Percentiles rank a stretch among this genome's conserved stretches.
These are phyloP conservation scores for Epinotia brunnichana DNA, from an alignment of 2,888 invertebrate species.

Conservation along the genomic window DNA sequence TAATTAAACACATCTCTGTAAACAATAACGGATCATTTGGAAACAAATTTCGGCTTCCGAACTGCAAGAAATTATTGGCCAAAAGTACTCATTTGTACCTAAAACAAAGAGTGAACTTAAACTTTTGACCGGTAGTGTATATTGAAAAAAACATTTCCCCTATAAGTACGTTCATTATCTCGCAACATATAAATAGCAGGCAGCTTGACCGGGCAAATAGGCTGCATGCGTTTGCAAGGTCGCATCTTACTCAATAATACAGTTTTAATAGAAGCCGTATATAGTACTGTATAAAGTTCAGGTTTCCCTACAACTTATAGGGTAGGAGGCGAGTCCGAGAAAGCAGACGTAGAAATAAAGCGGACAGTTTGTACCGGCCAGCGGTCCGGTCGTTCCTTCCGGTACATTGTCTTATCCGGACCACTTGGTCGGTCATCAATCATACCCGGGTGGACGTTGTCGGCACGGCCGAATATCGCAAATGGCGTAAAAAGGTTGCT, in stretches of 20 bases:
- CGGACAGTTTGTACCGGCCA: slow-evolving; percentile 52
- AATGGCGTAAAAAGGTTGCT: slow-evolving; percentile 31
- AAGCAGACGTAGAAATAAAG: slow-evolving; percentile 23
- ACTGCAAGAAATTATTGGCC: too few species aligned
- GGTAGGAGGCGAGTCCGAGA: slow-evolving; percentile 14
- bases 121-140: too few species aligned
- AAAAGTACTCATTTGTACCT: too few species aligned
- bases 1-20: too few species aligned
- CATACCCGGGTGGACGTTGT: slow-evolving; percentile 51
- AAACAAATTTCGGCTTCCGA: too few species aligned
- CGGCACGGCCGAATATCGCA: slow-evolving; percentile 47
- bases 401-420: slow-evolving; percentile 72
- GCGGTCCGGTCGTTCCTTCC: slow-evolving; percentile 46
- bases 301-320: not conserved
- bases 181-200: slow-evolving; percentile 49
- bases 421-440: slow-evolving; percentile 61
- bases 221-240: not conserved
- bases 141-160: slow-evolving; percentile 41
- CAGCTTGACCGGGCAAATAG: slow-evolving; percentile 36
- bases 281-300: not conserved
- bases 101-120: too few species aligned
- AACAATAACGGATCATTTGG: too few species aligned
- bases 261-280: not conserved
- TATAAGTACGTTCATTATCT: slow-evolving; percentile 49
- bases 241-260: slow-evolving; percentile 5